These are phyloP conservation scores for Drosophila nigricruria DNA, from an alignment of 2,888 invertebrate species.

Conservation along the genomic window DNA sequence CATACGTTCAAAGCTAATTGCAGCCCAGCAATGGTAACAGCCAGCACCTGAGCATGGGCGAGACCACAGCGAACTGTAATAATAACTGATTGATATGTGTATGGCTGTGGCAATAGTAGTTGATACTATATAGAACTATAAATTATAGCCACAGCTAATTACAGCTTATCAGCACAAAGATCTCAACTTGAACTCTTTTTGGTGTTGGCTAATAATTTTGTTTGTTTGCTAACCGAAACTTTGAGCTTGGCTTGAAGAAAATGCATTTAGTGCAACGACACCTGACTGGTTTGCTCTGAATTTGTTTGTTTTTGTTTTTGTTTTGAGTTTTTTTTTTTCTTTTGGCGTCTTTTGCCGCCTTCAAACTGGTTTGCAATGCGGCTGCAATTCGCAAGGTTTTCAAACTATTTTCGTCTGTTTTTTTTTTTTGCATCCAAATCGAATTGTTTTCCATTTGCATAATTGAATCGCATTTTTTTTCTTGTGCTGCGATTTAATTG, in stretches of 20 bases:
- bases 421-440: conserved; percentile 25
- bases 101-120: conserved; percentile 7
- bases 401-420: conserved; percentile 10
- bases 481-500: conserved; percentile 50
- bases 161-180: conserved; percentile 56
- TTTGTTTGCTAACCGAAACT: conserved; percentile 1
- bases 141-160: conserved; percentile 64
- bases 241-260: conserved; percentile 1
- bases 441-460: conserved; percentile 48
- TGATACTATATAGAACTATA: conserved; percentile 5
- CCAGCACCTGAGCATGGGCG: conserved; percentile 49
- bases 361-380: conserved; percentile 53
- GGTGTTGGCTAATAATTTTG: conserved; percentile 33
- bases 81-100: conserved; percentile 21
- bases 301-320: conserved; percentile 4
- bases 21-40: conserved; percentile 34
- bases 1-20: conserved; percentile 69
- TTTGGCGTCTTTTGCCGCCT: conserved; percentile 4
- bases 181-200: conserved; percentile 62
- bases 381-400: conserved; percentile 48
- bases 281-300: conserved; percentile 43
- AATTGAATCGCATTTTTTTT: conserved; percentile 61
- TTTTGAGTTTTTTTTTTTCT: background rate
- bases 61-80: conserved; percentile 34
- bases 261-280: conserved; percentile 46